Evolutionary conservation across 2,797 vertebrate genomes (phyloP).

Genomic region (Coilia nasus): DNA sequence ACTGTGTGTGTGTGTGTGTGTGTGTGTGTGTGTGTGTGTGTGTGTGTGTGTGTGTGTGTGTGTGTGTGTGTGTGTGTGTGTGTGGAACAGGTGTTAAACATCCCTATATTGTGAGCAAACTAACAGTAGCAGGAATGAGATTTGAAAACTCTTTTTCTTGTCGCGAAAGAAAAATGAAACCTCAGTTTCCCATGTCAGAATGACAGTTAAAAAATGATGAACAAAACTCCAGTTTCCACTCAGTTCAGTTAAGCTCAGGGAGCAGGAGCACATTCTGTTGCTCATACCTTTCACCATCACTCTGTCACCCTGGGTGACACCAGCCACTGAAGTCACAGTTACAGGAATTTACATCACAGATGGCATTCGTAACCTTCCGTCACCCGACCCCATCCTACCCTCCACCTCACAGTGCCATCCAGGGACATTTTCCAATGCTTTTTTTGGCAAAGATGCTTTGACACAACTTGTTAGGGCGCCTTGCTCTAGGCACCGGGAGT

Average conservation of each 20-base stretch:
- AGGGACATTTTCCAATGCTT: not conserved
- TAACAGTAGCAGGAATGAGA: not conserved
- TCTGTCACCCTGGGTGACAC: not conserved
- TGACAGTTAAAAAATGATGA: not conserved
- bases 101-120: not conserved
- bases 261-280: not conserved
- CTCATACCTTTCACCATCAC: not conserved
- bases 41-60: not conserved
- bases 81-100: not conserved
- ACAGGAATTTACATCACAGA: slow-evolving; percentile 10
- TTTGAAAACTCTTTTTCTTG: not conserved
- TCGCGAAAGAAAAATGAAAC: not conserved
- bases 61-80: not conserved
- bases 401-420: not conserved
- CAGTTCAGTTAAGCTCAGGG: not conserved
- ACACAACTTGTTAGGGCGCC: not conserved
- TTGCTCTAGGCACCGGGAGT: not conserved
- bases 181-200: not conserved
- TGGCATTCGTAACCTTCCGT: not conserved
- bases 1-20: not conserved
- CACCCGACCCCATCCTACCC: not conserved
- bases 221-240: not conserved
- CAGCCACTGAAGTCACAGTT: not conserved
- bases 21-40: not conserved
- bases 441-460: not conserved